These are phyloP conservation scores for Antitype chi DNA, from an alignment of 2,888 invertebrate species.

Conservation along the genomic window DNA sequence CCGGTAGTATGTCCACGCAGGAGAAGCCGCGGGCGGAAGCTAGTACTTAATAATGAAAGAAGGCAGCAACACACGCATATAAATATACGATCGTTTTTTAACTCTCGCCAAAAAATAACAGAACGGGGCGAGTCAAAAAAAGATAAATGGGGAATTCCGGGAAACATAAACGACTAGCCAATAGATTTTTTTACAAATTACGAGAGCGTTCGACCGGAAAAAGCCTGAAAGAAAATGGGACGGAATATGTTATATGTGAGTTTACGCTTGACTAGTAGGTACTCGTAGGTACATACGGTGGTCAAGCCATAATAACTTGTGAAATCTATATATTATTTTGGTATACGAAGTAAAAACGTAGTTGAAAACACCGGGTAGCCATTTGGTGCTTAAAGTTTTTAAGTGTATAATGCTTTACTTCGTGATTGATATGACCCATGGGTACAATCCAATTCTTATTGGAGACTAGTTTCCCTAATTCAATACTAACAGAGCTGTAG, in stretches of 20 bases:
- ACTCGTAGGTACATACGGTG: neutral
- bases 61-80: neutral
- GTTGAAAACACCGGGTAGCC: neutral
- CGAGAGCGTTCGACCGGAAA: neutral
- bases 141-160: neutral
- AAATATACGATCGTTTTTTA: neutral
- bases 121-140: neutral
- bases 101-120: neutral
- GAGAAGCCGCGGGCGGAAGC: too few species aligned
- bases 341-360: neutral
- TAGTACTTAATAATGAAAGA: neutral
- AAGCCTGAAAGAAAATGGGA: neutral
- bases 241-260: neutral
- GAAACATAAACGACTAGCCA: neutral
- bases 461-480: neutral
- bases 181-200: conserved; percentile 12
- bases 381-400: neutral
- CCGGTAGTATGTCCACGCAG: too few species aligned
- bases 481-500: neutral
- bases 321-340: neutral
- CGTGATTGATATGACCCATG: neutral
- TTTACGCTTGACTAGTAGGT: neutral
- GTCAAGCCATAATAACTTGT: neutral
- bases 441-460: neutral
- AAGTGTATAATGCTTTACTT: neutral